Base-by-base conservation (phyloP, 2,113 vertebrate species). In the Nansenia antarctica region DNA sequence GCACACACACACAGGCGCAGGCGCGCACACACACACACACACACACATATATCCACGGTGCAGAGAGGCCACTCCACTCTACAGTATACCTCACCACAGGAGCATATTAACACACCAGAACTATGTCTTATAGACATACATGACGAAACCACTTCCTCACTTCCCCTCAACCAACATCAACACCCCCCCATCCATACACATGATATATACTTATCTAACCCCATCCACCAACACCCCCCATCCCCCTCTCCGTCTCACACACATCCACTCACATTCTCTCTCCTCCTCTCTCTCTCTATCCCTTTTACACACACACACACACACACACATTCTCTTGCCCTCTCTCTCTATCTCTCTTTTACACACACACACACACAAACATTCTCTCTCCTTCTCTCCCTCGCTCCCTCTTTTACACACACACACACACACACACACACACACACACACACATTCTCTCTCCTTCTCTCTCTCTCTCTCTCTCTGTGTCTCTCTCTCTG, bases 401-500 rank as follows among this genome's bases (percentile, higher is more conserved):
- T n/a, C n/a, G n/a, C n/a, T n/a, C n/a, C n/a, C n/a, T n/a, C n/a
- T n/a, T n/a, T n/a, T n/a, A n/a, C 20, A 37, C 31, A 61, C n/a
- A 22, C 32, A 12, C 30, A 61, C 9, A 60, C 30, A 59, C 57
- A 35, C 9, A 35, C 18, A 60, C n/a, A 32, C 27, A 47, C 62
- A 63, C 62, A 47, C 11, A 30, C 62, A 30, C 61, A 63, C 37
- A 62, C 9, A n/a, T n/a, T n/a, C n/a, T n/a, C n/a, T n/a, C n/a
- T n/a, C n/a, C n/a, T n/a, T n/a, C n/a, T n/a, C n/a, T n/a, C n/a
- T n/a, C n/a, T n/a, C n/a, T n/a, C n/a, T n/a, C n/a, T n/a, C n/a
- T n/a, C n/a, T n/a, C n/a, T n/a, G 30, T 29, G 3, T 15, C 45
- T 49, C n/a, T 49, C 6, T 42, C 39, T 42, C 39, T 42, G 1